Evolutionary conservation across 1,140 invertebrate species (phyloP).

Genomic region (Hetaerina americana): DNA sequence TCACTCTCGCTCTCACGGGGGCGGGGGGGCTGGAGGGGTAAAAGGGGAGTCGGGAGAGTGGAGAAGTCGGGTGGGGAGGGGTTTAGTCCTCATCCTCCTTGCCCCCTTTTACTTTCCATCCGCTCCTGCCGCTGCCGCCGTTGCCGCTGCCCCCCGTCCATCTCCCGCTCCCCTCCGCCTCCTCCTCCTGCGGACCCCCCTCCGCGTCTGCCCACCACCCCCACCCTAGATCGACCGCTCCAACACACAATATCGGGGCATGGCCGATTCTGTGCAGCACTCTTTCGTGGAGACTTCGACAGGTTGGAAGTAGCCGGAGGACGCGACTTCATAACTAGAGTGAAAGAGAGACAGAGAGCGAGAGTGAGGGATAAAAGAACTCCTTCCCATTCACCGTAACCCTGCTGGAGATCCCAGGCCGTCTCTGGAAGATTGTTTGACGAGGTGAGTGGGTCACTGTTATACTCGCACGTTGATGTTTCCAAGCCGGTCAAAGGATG

Average conservation of each 20-base stretch:
- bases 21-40: no score
- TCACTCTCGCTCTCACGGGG: no score
- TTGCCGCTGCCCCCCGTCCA: background rate
- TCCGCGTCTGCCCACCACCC: background rate
- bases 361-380: no score
- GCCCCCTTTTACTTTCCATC: no score
- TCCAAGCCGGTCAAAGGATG: no score
- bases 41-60: no score
- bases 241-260: background rate
- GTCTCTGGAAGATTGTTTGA: background rate
- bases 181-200: background rate
- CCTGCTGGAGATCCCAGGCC: background rate
- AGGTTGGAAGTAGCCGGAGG: background rate
- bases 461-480: background rate
- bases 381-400: no score
- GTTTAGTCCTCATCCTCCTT: no score
- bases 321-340: background rate
- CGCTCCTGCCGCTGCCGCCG: no score
- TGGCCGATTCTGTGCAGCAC: background rate
- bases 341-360: no score
- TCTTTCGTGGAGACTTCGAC: background rate
- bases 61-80: no score
- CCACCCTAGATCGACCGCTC: background rate
- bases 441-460: background rate
- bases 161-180: background rate